These are phyloP conservation scores for Drosophila antonietae DNA, from an alignment of 2,888 invertebrate species.

Conservation along the genomic window DNA sequence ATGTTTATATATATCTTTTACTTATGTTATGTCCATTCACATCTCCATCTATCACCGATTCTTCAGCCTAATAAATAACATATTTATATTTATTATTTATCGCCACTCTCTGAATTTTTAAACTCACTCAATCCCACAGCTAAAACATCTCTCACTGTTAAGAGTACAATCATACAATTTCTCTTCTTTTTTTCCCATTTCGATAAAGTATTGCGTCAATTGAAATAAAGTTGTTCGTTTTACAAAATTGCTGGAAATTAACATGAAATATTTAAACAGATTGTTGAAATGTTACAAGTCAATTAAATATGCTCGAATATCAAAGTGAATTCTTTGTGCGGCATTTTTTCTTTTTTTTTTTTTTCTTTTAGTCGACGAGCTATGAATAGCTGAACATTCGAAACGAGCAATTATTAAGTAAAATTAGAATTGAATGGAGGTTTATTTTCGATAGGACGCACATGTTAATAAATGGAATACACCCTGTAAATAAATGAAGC, in stretches of 20 bases:
- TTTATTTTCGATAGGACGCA: not conserved
- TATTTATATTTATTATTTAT: not conserved
- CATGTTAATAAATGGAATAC: not conserved
- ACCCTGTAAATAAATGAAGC: conserved; percentile 4
- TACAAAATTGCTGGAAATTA: conserved; percentile 26
- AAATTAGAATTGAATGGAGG: conserved; percentile 20
- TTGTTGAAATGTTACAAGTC: conserved; percentile 31
- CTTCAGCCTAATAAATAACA: not conserved
- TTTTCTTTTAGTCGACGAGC: conserved; percentile 14
- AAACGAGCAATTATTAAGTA: conserved; percentile 19
- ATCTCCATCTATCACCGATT: not conserved
- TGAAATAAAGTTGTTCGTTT: conserved; percentile 24
- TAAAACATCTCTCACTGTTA: not conserved
- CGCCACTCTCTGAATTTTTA: not conserved
- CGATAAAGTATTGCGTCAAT: conserved; percentile 33
- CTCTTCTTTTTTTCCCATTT: conserved; percentile 1
- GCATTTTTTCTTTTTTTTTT: no score
- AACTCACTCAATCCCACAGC: not conserved
- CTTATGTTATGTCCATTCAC: not conserved
- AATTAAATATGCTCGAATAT: conserved; percentile 26
- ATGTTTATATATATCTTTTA: no score
- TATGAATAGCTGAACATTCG: conserved; percentile 2
- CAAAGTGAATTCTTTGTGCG: conserved; percentile 14
- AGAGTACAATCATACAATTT: not conserved
- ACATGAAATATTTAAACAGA: conserved; percentile 38